phyloP scores from a whole-genome alignment of 2,113 vertebrate genomes.

The Erythrolamprus reginae region DNA sequence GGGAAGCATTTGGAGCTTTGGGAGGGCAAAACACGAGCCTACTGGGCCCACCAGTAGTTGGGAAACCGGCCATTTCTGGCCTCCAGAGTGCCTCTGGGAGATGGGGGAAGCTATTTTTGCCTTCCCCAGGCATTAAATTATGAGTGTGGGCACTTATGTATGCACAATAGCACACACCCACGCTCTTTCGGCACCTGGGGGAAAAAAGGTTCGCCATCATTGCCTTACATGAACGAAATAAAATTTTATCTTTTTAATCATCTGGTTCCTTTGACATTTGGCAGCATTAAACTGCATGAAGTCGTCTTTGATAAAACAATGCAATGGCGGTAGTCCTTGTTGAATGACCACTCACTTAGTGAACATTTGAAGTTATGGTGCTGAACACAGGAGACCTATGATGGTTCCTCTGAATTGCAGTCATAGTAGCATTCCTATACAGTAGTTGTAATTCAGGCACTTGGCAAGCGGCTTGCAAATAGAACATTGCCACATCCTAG shows the following conservation, averaged over 20 bases:
- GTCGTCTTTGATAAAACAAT: neutral
- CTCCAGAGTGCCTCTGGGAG: no score
- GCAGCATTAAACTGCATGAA: neutral
- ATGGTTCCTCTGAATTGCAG: neutral
- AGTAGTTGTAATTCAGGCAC: neutral
- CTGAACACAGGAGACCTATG: neutral
- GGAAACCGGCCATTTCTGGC: no score
- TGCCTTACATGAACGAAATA: neutral
- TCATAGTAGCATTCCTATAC: neutral
- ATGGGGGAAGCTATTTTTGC: no score
- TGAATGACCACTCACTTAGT: neutral
- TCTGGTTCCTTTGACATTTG: neutral
- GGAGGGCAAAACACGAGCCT: no score
- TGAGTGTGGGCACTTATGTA: no score
- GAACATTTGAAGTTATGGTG: neutral
- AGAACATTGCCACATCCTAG: neutral
- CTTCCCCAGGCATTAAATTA: no score
- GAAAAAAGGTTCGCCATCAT: no score
- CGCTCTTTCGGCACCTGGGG: no score
- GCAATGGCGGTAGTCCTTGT: neutral
- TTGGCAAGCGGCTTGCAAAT: neutral
- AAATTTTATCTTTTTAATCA: neutral
- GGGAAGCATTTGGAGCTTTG: no score
- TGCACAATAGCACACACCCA: no score
- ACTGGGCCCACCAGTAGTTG: no score